These are phyloP conservation scores for Pyxicephalus adspersus DNA, from an alignment of 2,113 vertebrate genomes.

Conservation along the genomic window DNA sequence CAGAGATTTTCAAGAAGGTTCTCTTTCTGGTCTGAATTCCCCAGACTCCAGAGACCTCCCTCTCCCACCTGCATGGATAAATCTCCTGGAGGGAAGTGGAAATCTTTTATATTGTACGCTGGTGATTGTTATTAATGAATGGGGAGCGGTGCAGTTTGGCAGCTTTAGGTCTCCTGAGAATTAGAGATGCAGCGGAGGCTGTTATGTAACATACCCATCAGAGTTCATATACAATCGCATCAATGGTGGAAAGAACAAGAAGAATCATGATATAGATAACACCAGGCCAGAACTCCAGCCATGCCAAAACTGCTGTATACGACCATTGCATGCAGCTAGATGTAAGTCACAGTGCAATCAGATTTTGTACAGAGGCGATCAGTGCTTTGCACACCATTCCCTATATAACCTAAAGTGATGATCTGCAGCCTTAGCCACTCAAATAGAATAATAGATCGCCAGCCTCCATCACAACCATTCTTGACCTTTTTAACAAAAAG, in stretches of 20 bases:
- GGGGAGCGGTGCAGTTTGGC: neutral
- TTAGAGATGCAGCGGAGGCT: neutral
- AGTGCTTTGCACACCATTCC: too few species aligned
- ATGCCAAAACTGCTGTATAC: too few species aligned
- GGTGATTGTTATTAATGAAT: slow-evolving; percentile 51
- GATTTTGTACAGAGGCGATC: too few species aligned
- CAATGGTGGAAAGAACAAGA: slow-evolving; percentile 28
- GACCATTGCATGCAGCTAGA: too few species aligned
- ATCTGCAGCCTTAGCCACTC: too few species aligned
- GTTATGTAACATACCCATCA: slow-evolving; percentile 45
- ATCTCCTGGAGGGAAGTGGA: slow-evolving; percentile 58
- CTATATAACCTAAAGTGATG: too few species aligned
- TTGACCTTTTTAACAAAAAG: too few species aligned
- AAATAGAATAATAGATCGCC: too few species aligned
- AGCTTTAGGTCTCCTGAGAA: slow-evolving; percentile 21
- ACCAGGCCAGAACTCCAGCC: too few species aligned
- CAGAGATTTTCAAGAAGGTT: neutral
- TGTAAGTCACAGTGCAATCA: too few species aligned
- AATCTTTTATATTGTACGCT: neutral
- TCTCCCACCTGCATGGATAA: slow-evolving; percentile 22
- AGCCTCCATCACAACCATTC: too few species aligned
- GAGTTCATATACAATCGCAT: slow-evolving; percentile 2
- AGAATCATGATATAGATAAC: slow-evolving; percentile 26
- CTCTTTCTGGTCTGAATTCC: neutral
- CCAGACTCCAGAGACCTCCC: too few species aligned